Percentiles rank a stretch among this genome's conserved stretches.
Evolutionary conservation across 2,113 vertebrate species (phyloP).

Genomic region (Strix uralensis): DNA sequence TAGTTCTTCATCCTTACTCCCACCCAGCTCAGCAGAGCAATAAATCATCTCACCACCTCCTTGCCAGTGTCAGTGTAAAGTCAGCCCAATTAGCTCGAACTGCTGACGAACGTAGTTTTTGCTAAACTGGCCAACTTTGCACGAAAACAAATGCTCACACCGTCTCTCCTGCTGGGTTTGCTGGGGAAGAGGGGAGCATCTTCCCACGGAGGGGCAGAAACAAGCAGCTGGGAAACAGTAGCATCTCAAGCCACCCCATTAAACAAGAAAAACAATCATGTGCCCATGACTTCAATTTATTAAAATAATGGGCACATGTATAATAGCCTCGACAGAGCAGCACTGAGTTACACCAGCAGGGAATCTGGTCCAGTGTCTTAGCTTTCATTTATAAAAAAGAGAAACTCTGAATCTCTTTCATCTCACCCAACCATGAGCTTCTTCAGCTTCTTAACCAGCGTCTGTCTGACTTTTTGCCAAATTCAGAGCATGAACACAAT

Average conservation of each 20-base stretch:
- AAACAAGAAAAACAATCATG: background rate
- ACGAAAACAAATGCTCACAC: background rate
- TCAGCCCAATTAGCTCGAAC: constrained; percentile 40
- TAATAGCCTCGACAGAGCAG: background rate
- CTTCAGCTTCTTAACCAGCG: background rate
- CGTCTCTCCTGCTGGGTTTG: background rate
- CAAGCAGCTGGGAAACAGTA: background rate
- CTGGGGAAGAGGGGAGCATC: background rate
- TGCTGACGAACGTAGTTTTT: background rate
- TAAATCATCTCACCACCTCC: constrained; percentile 49
- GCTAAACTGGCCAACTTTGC: background rate
- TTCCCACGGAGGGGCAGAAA: background rate
- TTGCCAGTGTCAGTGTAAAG: constrained; percentile 27
- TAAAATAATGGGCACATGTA: background rate
- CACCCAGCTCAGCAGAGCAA: background rate
- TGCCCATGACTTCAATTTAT: background rate
- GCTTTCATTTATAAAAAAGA: background rate
- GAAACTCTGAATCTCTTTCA: background rate
- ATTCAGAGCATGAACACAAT: background rate
- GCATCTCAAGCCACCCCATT: background rate
- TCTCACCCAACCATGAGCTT: background rate
- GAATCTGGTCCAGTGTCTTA: background rate
- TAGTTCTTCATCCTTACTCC: background rate
- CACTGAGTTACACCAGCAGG: background rate
- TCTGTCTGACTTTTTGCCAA: background rate